Evolutionary conservation across 2,888 invertebrate species (phyloP), one percentile per base, ranked within the genome.

Genomic region (Muschampia plurimacula): DNA sequence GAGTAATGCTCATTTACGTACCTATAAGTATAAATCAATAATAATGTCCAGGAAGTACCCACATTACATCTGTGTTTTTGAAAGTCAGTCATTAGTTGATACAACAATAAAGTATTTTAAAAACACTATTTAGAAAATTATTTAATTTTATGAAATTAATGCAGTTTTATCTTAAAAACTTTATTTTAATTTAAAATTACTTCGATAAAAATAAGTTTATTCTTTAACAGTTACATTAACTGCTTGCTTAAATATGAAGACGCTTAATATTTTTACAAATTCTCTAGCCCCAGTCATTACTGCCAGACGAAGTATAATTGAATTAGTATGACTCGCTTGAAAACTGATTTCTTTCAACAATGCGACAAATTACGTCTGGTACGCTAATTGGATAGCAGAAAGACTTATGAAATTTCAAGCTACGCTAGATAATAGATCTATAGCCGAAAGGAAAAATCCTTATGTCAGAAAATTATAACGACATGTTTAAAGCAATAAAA

Each of bases 271-370:
- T 62, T 44, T 52, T 60, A 36, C 15, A 57, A 64, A 41, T 8
- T 70, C 49, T 8, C 44, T 7, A 39, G 12, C n/a, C 65, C 55
- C 44, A 65, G 46, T 65, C 10, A 46, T 57, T 44, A 60, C 49
- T 52, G 67, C 63, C 63, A 69, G 57, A 69, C 65, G 28, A 67
- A 67, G 67, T 22, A 71, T 71, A 71, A 71, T 66, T 66, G 60
- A 62, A 69, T 67, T 63, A 70, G 55, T 28, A 62, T 41, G 66
- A 66, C 72, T 67, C 67, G 66, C 49, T 59, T 66, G 71, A 72
- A 72, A 72, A 67, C 55, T 67, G 62, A 67, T 67, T 72, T 72
- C 55, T 67, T 72, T 55, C 67, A 46, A 41, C 52, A 67, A 22
- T 60, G 71, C 66, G 57, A 49, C n/a, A 59, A 60, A 52, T 63